Evolutionary conservation across 1,140 invertebrate genomes (phyloP), one percentile per base, ranked within the genome.

Genomic region (Dendrolimus kikuchii): DNA sequence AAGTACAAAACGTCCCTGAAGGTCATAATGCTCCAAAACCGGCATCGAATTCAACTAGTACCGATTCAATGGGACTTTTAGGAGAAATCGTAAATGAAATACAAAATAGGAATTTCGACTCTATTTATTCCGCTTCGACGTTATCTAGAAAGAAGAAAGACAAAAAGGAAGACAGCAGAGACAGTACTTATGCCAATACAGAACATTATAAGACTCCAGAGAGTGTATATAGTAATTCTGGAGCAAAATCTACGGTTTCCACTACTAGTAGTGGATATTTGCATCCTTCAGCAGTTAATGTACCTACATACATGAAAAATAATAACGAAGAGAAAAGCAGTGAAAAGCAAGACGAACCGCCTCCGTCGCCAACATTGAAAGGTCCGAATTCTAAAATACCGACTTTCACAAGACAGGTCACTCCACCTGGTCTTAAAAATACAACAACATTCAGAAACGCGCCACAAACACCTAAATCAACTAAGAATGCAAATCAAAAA

Each of bases 71-170:
- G 81, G 93, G 93, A 2, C 75, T 96, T 6, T 71, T 96, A 0
- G 93, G 93, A 5, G 95, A 96, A 78, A 96, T 96, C 49, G 95
- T 96, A 0, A 93, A 91, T 7, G 95, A 96, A 80, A 95, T 96
- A 49, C 93, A 95, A 62, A 93, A 93, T 59, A 86, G 94, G 9
- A 95, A 96, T 72, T 92, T 93, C 8, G 94, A 96, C 60, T 95
- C 94, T 0, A 95, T 96, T 53, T 96, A 96, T 69, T 95, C 94
- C 0, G 91, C 92, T 0, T 91, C 92, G 0, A 93, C 92, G 0
- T 62, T 93, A 1, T 83, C 87, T 5, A 88, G 89, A 55, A 93
- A 93, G 62, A 91, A 93, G 60, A 91, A 91, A 63, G 66, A 68
- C 38, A 75, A 76, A 39, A 64, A 60, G 5, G 68, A 71, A 4